Percentiles rank a stretch among this genome's conserved stretches.
These are phyloP conservation scores for Macrosiphum euphorbiae DNA, from an alignment of 2,888 invertebrate species.

Conservation along the genomic window DNA sequence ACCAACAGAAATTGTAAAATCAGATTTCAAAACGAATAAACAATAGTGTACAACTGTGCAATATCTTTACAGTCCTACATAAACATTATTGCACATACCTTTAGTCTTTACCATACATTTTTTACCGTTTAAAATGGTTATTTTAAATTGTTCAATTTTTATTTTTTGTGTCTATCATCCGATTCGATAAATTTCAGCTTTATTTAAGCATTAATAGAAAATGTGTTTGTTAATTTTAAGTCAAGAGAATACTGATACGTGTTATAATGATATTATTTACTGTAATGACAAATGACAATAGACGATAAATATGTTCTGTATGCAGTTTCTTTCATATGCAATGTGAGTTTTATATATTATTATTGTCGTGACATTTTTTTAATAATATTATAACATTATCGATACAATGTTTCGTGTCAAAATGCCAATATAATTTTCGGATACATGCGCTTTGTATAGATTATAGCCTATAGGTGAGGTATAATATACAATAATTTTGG, in stretches of 20 bases:
- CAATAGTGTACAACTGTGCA: neutral
- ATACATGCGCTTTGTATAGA: neutral
- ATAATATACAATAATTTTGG: neutral
- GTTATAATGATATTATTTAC: neutral
- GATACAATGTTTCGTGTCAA: neutral
- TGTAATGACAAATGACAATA: neutral
- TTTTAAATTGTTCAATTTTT: neutral
- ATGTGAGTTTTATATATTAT: neutral
- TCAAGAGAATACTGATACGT: neutral
- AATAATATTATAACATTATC: neutral
- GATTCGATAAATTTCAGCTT: neutral
- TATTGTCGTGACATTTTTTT: neutral
- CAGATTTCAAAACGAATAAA: neutral
- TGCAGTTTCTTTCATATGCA: neutral
- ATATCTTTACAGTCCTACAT: neutral
- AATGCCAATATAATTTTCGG: neutral
- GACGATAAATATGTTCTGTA: neutral
- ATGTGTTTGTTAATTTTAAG: neutral
- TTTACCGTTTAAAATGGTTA: neutral
- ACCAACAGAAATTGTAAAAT: neutral
- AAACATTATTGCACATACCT: neutral
- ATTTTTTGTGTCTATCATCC: neutral
- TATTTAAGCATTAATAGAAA: neutral
- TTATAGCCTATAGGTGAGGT: no score
- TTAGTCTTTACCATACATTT: no score